Evolutionary conservation across 53 echinoderm and acorn worm genomes (phyloP).

Genomic region (Stichopus horrens): DNA sequence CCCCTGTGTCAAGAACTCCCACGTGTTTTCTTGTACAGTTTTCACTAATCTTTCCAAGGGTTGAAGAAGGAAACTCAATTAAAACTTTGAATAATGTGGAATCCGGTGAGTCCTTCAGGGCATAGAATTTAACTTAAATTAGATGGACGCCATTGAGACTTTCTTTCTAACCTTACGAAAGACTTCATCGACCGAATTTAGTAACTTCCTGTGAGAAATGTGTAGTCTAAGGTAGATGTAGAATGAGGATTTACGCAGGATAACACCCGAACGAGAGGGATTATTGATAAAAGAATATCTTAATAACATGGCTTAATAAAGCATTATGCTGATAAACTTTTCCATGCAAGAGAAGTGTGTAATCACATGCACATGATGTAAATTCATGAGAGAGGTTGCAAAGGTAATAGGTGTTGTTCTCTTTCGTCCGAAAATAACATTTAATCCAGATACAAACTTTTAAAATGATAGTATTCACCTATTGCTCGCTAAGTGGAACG

Average conservation of each 20-base stretch:
- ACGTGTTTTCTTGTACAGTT: not conserved
- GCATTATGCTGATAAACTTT: not conserved
- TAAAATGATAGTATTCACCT: too few species aligned
- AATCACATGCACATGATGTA: too few species aligned
- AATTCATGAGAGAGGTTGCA: too few species aligned
- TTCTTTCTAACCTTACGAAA: not conserved
- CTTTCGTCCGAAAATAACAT: too few species aligned
- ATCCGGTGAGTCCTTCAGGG: not conserved
- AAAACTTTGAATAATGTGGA: not conserved
- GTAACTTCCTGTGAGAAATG: not conserved
- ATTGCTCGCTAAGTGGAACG: too few species aligned
- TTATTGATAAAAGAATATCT: not conserved
- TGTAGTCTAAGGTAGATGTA: not conserved
- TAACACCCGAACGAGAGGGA: not conserved
- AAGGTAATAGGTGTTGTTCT: too few species aligned
- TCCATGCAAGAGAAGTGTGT: too few species aligned
- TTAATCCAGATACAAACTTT: too few species aligned
- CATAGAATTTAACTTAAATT: not conserved
- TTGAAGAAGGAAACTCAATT: not conserved
- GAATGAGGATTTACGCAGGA: not conserved
- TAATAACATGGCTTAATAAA: not conserved
- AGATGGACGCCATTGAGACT: not conserved
- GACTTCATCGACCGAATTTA: not conserved
- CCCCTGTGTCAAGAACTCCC: not conserved
- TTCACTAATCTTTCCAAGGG: not conserved